A percentile compares a stretch with the other conserved stretches of the same genome.
phyloP scores from a whole-genome alignment of 2,888 invertebrate genomes.

The Drosophila colorata region DNA sequence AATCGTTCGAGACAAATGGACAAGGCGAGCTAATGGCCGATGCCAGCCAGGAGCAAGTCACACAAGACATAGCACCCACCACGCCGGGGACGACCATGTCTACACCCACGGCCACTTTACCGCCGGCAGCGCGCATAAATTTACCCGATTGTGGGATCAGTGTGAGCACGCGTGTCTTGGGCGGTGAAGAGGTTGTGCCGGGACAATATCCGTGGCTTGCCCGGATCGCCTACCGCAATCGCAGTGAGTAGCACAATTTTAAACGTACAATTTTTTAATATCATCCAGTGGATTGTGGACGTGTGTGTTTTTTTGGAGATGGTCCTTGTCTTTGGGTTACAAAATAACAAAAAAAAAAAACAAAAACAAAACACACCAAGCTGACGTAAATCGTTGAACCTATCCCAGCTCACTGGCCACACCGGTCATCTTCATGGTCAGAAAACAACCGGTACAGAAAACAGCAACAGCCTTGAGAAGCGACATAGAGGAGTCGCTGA shows the following conservation, averaged over 20 bases:
- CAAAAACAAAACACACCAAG: background rate
- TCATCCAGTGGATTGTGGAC: slow-evolving; percentile 8
- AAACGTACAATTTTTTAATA: slow-evolving; percentile 36
- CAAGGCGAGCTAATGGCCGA: slow-evolving; percentile 14
- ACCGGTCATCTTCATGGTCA: slow-evolving; percentile 68
- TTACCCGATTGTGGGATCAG: slow-evolving; percentile 80
- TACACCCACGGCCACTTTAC: background rate
- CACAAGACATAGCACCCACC: background rate
- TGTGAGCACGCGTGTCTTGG: slow-evolving; percentile 84
- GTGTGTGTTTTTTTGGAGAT: background rate
- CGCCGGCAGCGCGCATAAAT: slow-evolving; percentile 46
- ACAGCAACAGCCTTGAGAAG: slow-evolving; percentile 66
- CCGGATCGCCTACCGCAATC: slow-evolving; percentile 84
- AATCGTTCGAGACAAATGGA: slow-evolving; percentile 21
- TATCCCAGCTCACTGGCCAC: slow-evolving; percentile 70
- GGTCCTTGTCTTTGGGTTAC: background rate
- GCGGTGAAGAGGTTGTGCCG: slow-evolving; percentile 85
- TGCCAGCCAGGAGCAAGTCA: slow-evolving; percentile 8
- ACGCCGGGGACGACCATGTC: slow-evolving; percentile 2
- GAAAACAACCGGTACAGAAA: slow-evolving; percentile 70
- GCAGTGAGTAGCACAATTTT: slow-evolving; percentile 75
- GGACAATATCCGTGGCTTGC: slow-evolving; percentile 88
- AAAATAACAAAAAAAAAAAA: slow-evolving; percentile 1
- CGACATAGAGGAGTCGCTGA: slow-evolving; percentile 50
- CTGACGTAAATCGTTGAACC: background rate